These are phyloP conservation scores for Sinhomidia bicolor DNA, from an alignment of 2,888 invertebrate genomes.

Conservation along the genomic window DNA sequence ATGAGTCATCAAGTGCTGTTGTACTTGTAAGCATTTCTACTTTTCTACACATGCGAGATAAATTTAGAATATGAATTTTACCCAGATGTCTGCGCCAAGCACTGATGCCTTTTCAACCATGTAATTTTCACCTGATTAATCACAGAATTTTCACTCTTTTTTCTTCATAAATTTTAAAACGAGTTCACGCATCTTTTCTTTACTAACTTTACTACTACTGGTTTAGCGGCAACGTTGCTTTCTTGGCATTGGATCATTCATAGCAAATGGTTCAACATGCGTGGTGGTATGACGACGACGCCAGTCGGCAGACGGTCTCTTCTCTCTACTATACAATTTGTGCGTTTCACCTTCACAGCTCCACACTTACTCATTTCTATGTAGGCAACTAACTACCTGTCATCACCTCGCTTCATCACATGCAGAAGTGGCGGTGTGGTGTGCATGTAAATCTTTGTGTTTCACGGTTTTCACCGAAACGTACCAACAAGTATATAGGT, in stretches of 20 bases:
- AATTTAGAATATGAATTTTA: constrained; percentile 31
- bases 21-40: background rate
- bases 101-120: constrained; percentile 60
- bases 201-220: background rate
- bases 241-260: constrained; percentile 8
- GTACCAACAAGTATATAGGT: too few species aligned
- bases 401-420: constrained; percentile 42
- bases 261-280: background rate
- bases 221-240: background rate
- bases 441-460: constrained; percentile 14
- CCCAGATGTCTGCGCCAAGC: constrained; percentile 47
- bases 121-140: constrained; percentile 80
- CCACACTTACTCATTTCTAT: constrained; percentile 20
- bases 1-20: constrained; percentile 1
- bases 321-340: constrained; percentile 23
- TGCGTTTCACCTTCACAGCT: constrained; percentile 25
- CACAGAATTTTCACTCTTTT: constrained; percentile 56
- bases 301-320: constrained; percentile 14
- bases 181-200: constrained; percentile 9
- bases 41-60: background rate
- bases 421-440: background rate
- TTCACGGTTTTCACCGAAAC: background rate
- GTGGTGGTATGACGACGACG: constrained; percentile 4
- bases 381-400: constrained; percentile 42
- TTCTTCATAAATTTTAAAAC: constrained; percentile 60